Percentiles rank a stretch among this genome's conserved stretches.
These are phyloP conservation scores for Oedothorax gibbosus DNA, from an alignment of 1,140 invertebrate species.

Conservation along the genomic window DNA sequence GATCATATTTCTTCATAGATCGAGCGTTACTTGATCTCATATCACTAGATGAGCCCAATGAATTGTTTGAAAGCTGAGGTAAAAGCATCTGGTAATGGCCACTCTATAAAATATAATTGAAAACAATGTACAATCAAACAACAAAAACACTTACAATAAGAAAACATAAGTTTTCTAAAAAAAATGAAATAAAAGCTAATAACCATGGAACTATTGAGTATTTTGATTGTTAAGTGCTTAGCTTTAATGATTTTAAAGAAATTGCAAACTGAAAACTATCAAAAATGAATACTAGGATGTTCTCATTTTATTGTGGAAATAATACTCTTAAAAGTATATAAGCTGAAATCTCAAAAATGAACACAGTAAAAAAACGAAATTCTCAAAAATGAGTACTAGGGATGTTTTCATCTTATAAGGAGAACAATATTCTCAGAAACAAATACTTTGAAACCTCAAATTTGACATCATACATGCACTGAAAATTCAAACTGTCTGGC, in stretches of 20 bases:
- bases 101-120: constrained; percentile 31
- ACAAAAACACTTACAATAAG: not conserved
- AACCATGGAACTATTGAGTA: not conserved
- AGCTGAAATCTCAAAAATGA: too few relatives aligned
- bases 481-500: too few relatives aligned
- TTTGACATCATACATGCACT: too few relatives aligned
- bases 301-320: too few relatives aligned
- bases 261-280: not conserved
- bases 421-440: too few relatives aligned
- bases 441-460: too few relatives aligned
- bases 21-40: constrained; percentile 32
- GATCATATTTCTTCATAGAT: constrained; percentile 56
- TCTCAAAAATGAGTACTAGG: too few relatives aligned
- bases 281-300: too few relatives aligned
- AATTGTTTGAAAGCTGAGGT: constrained; percentile 44
- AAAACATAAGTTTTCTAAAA: not conserved
- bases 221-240: not conserved
- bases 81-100: constrained; percentile 46
- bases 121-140: not conserved
- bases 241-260: not conserved
- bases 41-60: constrained; percentile 33
- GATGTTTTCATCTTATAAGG: too few relatives aligned
- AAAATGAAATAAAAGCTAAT: not conserved
- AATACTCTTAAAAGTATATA: too few relatives aligned
- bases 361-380: too few relatives aligned